Evolutionary conservation across 2,888 invertebrate genomes (phyloP), one percentile per base, ranked within the genome.

Genomic region (Ischnus inquisitorius): DNA sequence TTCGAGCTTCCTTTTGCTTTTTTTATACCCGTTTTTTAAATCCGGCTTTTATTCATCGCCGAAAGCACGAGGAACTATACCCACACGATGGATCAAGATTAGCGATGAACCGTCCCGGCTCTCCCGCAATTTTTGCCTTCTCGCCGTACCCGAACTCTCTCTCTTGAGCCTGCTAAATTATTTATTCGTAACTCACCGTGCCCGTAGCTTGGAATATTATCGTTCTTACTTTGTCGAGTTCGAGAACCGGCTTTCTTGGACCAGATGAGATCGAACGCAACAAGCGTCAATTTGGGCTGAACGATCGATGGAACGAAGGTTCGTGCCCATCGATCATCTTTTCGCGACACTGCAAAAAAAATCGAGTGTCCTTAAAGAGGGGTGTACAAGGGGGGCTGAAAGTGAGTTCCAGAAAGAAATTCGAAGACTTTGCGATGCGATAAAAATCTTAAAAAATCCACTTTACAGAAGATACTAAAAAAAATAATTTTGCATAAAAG

Each of bases 51-150:
- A 16, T n/a, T 14, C 12, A 1, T 6, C 14, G 60, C 25, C 60
- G 8, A 48, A 46, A 68, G 28, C 67, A 34, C 14, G 28, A 43
- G 54, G n/a, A 14, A 12, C 12, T 65, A 57, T 25, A 25, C 39
- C 51, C 22, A 51, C 46, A 71, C 72, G 76, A 85, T 86, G 81
- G 79, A 87, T 87, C 85, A 82, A 85, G 84, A 85, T 86, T 84
- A 82, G 64, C 80, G 51, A 81, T 81, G 76, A 76, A 75, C 79
- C 82, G 65, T 80, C 16, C 19, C 22, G 10, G 3, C 72, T 57
- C 46, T 43, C 54, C 46, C 3, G 54, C 8, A 34, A n/a, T 28
- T 25, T 41, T 4, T 57, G 5, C 69, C 19, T 41, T 57, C 39
- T 34, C 67, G 46, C 34, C 48, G 57, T 28, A 14, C 62, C 68